Base-by-base conservation (phyloP, 2,113 vertebrate species). In the Acrocephalus arundinaceus region DNA sequence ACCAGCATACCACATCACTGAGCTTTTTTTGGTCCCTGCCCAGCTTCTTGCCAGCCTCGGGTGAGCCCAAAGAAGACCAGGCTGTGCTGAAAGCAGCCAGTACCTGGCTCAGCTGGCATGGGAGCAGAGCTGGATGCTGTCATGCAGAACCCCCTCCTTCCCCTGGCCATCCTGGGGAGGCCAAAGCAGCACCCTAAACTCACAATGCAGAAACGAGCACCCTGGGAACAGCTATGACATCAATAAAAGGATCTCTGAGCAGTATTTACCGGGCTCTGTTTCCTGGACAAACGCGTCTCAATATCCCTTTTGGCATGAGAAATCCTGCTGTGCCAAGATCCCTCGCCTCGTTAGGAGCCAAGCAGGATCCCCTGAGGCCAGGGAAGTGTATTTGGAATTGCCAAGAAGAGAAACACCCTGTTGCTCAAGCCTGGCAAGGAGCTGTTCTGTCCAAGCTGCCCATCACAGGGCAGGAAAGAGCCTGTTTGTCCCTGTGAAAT, bases 151-250 rank as follows among this genome's bases (percentile, higher is more conserved):
- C 8, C 30, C 9, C 22, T n/a, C 15, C 0, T 13, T 57, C 18
- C 49, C 51, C 71, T 13, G 49, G 54, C 16, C 63, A 52, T 70
- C 66, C 33, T 2, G 0, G 48, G 4, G 4, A 83, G 58, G 33
- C 71, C 57, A 85, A 33, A 83, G 66, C 33, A 17, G 58, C 51
- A n/a, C 62, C 61, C 61, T 4, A 3, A 46, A 13, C 57, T n/a
- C 13, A 18, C 11, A 20, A 51, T 0, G 5, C 78, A 80, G 67
- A 57, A 90, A 84, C 0, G 0, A 84, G 80, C 0, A 0, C 62
- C 52, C 66, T 87, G 92, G 66, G 66, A 89, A 59, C 45, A 35
- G 58, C 61, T 28, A 6, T 51, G 55, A 41, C 8, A 11, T 31
- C 17, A 66, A 72, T 74, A 61, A 78, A 67, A 57, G 30, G 18